Conservation (phyloP, 92 coral and sea anemone species). For the Virgularia gustaviana region DNA sequence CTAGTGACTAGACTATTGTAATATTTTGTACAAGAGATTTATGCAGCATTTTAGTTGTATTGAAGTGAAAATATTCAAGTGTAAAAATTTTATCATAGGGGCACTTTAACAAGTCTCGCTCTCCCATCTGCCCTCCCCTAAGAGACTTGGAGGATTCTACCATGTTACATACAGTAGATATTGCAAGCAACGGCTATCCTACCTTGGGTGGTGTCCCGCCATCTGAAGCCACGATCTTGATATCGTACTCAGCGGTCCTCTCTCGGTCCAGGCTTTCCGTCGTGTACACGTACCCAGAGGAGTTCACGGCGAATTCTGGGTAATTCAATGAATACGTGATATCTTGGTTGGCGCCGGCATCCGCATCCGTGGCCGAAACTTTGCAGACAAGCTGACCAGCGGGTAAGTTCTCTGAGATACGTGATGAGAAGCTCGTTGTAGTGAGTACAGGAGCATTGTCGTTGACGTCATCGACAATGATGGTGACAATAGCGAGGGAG, state of each 20-base stretch:
- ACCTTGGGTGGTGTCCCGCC: slow-evolving; percentile 71
- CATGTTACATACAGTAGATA: neutral
- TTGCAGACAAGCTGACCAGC: slow-evolving; percentile 82
- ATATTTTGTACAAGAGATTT: no score
- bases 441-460: slow-evolving; percentile 79
- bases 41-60: no score
- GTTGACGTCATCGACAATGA: slow-evolving; percentile 76
- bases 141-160: neutral
- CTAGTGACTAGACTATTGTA: no score
- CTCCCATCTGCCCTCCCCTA: neutral
- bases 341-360: slow-evolving; percentile 60
- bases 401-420: slow-evolving; percentile 71
- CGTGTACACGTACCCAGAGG: slow-evolving; percentile 67
- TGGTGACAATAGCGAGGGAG: slow-evolving; percentile 78
- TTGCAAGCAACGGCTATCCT: neutral
- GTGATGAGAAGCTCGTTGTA: slow-evolving; percentile 63
- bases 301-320: slow-evolving; percentile 67
- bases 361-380: slow-evolving; percentile 71
- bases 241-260: slow-evolving; percentile 57
- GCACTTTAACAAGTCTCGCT: no score
- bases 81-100: no score
- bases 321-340: slow-evolving; percentile 65
- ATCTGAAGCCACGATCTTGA: slow-evolving; percentile 74
- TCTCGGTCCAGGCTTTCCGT: slow-evolving; percentile 80
- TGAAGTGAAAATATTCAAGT: no score